Conservation (phyloP, 2,797 vertebrate genomes). For the Neosilurus mollespiculum region DNA sequence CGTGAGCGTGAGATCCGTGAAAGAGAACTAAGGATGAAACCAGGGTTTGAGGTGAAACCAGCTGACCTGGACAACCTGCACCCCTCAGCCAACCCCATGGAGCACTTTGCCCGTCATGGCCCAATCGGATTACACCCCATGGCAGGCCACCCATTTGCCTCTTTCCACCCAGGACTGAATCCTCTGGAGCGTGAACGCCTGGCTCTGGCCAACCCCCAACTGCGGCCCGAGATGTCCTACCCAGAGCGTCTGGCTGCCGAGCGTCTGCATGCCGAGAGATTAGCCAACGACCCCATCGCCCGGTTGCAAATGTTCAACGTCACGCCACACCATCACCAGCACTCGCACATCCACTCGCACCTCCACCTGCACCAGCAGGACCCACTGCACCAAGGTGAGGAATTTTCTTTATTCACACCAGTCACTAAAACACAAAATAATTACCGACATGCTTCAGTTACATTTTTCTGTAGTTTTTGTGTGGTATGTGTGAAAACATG, state of each 20-base stretch:
- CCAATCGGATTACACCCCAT: constrained; percentile 89
- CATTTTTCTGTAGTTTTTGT: neutral
- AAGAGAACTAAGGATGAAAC: constrained; percentile 95
- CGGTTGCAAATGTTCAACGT: constrained; percentile 99
- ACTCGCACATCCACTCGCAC: constrained; percentile 99
- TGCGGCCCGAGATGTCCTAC: constrained; percentile 96
- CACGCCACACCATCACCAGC: constrained; percentile 98
- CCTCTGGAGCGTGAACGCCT: constrained; percentile 94
- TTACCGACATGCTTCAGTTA: neutral
- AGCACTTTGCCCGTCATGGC: constrained; percentile 96
- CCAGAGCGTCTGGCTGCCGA: constrained; percentile 94
- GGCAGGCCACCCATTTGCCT: constrained; percentile 91
- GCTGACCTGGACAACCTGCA: constrained; percentile 93
- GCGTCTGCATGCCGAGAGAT: constrained; percentile 92
- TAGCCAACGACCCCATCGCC: constrained; percentile 96
- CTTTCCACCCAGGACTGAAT: constrained; percentile 94
- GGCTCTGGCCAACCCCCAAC: constrained; percentile 89
- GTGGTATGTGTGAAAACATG: constrained; percentile 1
- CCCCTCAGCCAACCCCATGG: constrained; percentile 96
- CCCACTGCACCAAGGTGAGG: constrained; percentile 95
- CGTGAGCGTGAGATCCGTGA: constrained; percentile 92
- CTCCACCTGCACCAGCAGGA: constrained; percentile 99
- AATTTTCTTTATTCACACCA: neutral
- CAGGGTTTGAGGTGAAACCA: constrained; percentile 97
- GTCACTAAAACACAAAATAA: neutral